A percentile compares a stretch with the other conserved stretches of the same genome.
phyloP scores from a whole-genome alignment of 2,888 invertebrate genomes.

The Germaria angustata region DNA sequence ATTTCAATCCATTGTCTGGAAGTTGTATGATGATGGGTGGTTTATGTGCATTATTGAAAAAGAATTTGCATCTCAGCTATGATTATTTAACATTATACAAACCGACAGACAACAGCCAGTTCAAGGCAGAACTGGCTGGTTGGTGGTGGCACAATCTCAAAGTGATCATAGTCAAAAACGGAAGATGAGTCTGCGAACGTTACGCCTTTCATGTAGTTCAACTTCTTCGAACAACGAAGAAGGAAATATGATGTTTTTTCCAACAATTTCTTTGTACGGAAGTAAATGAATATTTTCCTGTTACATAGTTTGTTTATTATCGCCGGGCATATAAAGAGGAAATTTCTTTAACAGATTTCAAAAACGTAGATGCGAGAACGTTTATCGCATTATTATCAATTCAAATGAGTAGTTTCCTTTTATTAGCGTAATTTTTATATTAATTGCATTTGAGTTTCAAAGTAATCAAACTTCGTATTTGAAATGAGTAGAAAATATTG shows the following conservation, averaged over 20 bases:
- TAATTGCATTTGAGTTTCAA: too few relatives aligned
- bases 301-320: constrained; percentile 27
- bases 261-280: constrained; percentile 44
- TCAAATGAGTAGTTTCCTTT: constrained; percentile 3
- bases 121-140: neutral
- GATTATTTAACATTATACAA: neutral
- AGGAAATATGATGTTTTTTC: constrained; percentile 47
- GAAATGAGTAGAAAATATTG: too few relatives aligned
- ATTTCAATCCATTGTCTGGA: constrained; percentile 36
- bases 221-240: constrained; percentile 20
- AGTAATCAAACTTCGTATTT: too few relatives aligned
- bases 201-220: constrained; percentile 26
- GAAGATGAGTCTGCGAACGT: constrained; percentile 47
- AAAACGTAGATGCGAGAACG: constrained; percentile 28
- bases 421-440: neutral
- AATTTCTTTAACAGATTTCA: neutral
- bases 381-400: constrained; percentile 42
- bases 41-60: constrained; percentile 24
- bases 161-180: constrained; percentile 35
- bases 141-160: neutral
- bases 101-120: neutral
- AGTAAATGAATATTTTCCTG: constrained; percentile 34
- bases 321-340: neutral
- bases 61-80: neutral
- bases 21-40: constrained; percentile 40